A percentile compares a stretch with the other conserved stretches of the same genome.
Conservation (phyloP, 2,797 vertebrate genomes). For the Eupleurogrammus muticus region DNA sequence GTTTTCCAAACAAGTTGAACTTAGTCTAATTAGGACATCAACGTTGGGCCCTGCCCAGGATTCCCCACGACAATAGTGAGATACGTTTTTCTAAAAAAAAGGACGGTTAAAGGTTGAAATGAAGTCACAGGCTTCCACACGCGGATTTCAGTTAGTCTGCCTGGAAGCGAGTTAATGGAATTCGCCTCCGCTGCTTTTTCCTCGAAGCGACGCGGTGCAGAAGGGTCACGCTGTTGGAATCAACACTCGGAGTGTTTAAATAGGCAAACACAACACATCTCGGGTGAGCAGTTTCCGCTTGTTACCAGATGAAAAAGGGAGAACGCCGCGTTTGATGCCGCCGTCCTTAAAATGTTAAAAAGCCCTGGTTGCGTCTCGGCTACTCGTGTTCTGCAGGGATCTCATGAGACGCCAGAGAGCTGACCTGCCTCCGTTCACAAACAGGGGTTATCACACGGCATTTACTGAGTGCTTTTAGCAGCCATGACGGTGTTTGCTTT, state of each 20-base stretch:
- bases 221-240: slow-evolving; percentile 68
- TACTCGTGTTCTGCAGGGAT: slow-evolving; percentile 19
- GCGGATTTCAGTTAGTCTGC: neutral
- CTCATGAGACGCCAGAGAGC: slow-evolving; percentile 24
- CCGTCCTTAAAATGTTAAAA: slow-evolving; percentile 36
- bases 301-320: slow-evolving; percentile 42
- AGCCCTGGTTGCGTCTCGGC: slow-evolving; percentile 10
- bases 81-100: neutral
- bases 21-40: no score
- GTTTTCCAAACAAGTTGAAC: no score
- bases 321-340: slow-evolving; percentile 42
- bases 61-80: no score
- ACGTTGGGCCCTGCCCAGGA: no score
- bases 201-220: slow-evolving; percentile 10
- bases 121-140: neutral
- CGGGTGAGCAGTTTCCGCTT: slow-evolving; percentile 31
- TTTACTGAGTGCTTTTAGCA: slow-evolving; percentile 62
- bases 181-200: slow-evolving; percentile 22
- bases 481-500: slow-evolving; percentile 59
- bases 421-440: slow-evolving; percentile 50
- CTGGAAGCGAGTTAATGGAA: slow-evolving; percentile 20
- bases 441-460: slow-evolving; percentile 59
- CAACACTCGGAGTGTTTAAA: slow-evolving; percentile 31
- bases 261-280: slow-evolving; percentile 39
- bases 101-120: slow-evolving; percentile 9